Percentiles rank a stretch among this genome's conserved stretches.
phyloP scores from a whole-genome alignment of 2,797 vertebrate species.

The Anabas testudineus region DNA sequence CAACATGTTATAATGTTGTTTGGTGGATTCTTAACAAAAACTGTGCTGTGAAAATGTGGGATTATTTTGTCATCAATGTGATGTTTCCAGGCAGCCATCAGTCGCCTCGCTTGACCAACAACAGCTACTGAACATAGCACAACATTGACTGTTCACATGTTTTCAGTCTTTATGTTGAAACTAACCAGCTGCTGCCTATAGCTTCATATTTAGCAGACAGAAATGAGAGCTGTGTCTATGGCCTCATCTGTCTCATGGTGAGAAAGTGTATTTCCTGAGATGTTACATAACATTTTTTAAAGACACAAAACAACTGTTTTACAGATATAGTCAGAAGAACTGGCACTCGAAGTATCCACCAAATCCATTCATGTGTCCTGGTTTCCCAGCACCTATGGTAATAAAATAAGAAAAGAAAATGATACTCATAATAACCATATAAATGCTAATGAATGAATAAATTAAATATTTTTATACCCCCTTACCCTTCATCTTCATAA shows the following conservation, averaged over 20 bases:
- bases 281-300: not conserved
- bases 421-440: accelerated
- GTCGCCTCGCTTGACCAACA: too few species aligned
- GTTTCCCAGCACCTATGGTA: slow-evolving; percentile 92
- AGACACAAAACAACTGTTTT: slow-evolving; percentile 69
- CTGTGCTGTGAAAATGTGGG: too few species aligned
- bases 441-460: not conserved
- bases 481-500: slow-evolving; percentile 91
- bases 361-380: slow-evolving; percentile 86
- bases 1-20: too few species aligned
- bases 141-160: too few species aligned
- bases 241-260: not conserved
- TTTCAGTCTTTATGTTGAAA: not conserved
- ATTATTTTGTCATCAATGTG: too few species aligned
- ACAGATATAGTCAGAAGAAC: slow-evolving; percentile 91
- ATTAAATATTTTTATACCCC: not conserved
- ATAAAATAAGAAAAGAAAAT: not conserved
- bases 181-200: not conserved
- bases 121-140: too few species aligned
- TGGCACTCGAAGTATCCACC: slow-evolving; percentile 95
- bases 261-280: not conserved
- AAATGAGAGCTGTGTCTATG: not conserved
- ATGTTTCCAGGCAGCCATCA: too few species aligned
- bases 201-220: not conserved
- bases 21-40: too few species aligned